Evolutionary conservation across 2,113 vertebrate species (phyloP).

Genomic region (Pseudois nayaur): DNA sequence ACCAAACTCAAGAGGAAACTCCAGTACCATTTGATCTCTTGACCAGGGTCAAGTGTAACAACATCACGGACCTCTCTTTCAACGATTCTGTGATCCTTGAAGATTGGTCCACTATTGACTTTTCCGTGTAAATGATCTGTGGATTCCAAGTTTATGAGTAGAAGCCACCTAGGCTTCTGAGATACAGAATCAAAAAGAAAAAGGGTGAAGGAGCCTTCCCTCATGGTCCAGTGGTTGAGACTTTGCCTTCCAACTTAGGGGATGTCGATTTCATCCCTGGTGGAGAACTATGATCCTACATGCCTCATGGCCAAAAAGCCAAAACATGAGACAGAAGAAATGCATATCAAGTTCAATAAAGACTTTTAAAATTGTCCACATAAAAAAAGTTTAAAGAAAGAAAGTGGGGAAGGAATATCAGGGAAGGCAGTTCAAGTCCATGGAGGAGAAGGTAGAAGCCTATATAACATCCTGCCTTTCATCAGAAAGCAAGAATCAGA

Average conservation of each 20-base stretch:
- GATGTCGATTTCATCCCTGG: neutral
- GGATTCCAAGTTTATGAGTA: neutral
- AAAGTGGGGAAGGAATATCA: neutral
- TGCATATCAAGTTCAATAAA: neutral
- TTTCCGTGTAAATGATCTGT: neutral
- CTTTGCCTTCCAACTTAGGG: neutral
- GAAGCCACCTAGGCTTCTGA: neutral
- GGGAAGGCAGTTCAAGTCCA: neutral
- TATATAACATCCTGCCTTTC: neutral
- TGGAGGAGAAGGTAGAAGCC: neutral
- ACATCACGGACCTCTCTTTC: neutral
- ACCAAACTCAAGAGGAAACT: neutral
- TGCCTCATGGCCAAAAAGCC: neutral
- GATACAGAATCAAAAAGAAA: neutral
- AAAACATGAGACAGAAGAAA: neutral
- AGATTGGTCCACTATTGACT: neutral
- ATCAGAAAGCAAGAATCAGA: neutral
- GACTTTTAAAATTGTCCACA: neutral
- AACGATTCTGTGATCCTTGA: neutral
- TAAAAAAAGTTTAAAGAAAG: neutral
- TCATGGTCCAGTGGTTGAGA: neutral
- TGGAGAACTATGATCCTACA: neutral
- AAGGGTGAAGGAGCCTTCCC: neutral
- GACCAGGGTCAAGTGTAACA: neutral
- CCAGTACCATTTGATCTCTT: neutral